Base-by-base conservation (phyloP, 2,888 invertebrate species). In the Operophtera brumata region DNA sequence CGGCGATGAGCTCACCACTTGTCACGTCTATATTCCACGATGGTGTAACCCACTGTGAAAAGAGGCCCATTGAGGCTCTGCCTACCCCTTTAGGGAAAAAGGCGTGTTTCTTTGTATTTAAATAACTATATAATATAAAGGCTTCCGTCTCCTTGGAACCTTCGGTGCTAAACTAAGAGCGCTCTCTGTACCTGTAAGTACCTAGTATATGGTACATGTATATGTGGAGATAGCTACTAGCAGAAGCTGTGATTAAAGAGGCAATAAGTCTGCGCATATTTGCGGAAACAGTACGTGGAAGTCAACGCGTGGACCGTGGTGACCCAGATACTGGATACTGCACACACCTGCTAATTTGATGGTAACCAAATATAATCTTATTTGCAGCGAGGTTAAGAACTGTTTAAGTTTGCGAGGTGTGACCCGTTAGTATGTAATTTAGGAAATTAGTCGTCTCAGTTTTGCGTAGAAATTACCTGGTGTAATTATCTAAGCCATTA, bases 211-310 rank as follows among this genome's bases (percentile, higher is more conserved):
- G n/a, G n/a, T n/a, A n/a, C n/a, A n/a, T n/a, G n/a, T n/a, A n/a
- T n/a, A n/a, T n/a, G n/a, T n/a, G 12, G 14, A 44, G 26, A 37
- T 39, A 47, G 34, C 30, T 10, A 42, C 32, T 28, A 11, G 35
- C 41, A 30, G 28, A 14, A 48, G 14, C 25, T 6, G 25, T 37
- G 46, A 43, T 20, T 47, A 39, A 40, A 47, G 43, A 56, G 39
- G 51, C 47, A 47, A 48, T 56, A 51, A 47, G 30, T 51, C 51
- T 35, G 26, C 32, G 46, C 13, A 47, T 51, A 48, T 52, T 56
- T 52, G 30, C 48, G 52, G 57, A 52, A 57, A 48, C 47, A 41
- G 39, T 57, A 30, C 48, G 41, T 48, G 45, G 52, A 57, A 51
- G 51, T 56, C 47, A 35, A 36, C 51, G 50, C n/a, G 46, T 40